Percentiles rank a stretch among this genome's conserved stretches.
Evolutionary conservation across 2,888 invertebrate species (phyloP).

Genomic region (Drosophila helvetica): DNA sequence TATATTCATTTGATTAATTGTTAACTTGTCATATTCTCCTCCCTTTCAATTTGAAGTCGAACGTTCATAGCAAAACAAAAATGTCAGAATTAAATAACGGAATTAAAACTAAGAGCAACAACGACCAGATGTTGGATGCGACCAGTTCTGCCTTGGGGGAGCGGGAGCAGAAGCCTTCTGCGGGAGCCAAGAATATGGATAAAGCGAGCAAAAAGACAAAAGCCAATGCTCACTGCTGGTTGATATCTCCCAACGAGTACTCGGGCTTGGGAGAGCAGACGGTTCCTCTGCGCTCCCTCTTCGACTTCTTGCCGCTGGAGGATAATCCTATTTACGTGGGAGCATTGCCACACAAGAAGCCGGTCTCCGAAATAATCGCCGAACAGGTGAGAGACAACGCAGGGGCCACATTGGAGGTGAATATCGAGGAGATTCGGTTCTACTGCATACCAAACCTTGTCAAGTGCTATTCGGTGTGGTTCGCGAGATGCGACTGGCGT

Average conservation of each 20-base stretch:
- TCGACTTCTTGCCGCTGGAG: background rate
- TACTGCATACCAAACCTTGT: background rate
- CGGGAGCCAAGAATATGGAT: background rate
- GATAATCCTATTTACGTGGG: background rate
- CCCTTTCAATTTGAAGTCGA: too few relatives aligned
- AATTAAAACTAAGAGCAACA: background rate
- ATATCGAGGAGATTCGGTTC: background rate
- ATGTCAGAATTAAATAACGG: too few relatives aligned
- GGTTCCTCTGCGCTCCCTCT: background rate
- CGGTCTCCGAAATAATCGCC: background rate
- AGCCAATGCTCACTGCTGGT: background rate
- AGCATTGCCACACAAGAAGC: background rate
- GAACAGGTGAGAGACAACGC: background rate
- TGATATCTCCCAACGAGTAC: background rate
- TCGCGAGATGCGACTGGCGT: slow-evolving; percentile 20
- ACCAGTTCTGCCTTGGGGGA: background rate
- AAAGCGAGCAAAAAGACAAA: background rate
- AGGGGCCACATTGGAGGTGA: background rate
- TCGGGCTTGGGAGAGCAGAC: background rate
- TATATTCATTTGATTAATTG: too few relatives aligned
- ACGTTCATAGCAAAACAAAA: too few relatives aligned
- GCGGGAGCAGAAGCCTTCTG: background rate
- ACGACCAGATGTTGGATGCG: background rate
- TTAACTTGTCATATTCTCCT: too few relatives aligned
- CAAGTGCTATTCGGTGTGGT: slow-evolving; percentile 22